A percentile compares a stretch with the other conserved stretches of the same genome.
Evolutionary conservation across 2,797 vertebrate genomes (phyloP).

Genomic region (Lagorchestes hirsutus): DNA sequence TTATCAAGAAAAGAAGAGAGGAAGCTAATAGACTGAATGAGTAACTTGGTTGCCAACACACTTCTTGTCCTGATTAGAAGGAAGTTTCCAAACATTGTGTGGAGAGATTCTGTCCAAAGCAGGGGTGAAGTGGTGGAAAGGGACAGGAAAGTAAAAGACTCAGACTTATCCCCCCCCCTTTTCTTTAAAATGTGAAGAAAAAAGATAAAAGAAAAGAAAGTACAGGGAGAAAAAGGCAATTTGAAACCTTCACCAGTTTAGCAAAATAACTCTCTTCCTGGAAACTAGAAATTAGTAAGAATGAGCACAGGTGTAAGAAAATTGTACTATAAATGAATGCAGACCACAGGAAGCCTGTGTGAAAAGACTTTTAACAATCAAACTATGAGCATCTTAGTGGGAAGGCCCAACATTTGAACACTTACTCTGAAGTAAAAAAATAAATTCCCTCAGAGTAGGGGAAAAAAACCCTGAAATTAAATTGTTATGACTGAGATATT

Average conservation of each 20-base stretch:
- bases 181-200: background rate
- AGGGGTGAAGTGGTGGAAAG: background rate
- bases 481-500: background rate
- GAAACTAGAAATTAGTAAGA: background rate
- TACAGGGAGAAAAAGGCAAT: background rate
- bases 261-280: background rate
- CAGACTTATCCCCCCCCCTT: background rate
- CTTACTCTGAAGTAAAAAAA: background rate
- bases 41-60: background rate
- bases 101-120: background rate
- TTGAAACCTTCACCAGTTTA: background rate
- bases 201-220: background rate
- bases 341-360: background rate
- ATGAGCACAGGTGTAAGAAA: background rate
- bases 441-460: background rate
- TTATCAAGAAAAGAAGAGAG: background rate
- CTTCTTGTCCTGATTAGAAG: background rate
- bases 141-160: background rate
- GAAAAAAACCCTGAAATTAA: background rate
- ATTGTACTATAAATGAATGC: background rate
- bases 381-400: background rate
- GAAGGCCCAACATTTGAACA: background rate
- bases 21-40: background rate
- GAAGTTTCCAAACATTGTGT: background rate
- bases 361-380: background rate